These are phyloP conservation scores for Malacosoma neustria DNA, from an alignment of 2,888 invertebrate genomes.

Conservation along the genomic window DNA sequence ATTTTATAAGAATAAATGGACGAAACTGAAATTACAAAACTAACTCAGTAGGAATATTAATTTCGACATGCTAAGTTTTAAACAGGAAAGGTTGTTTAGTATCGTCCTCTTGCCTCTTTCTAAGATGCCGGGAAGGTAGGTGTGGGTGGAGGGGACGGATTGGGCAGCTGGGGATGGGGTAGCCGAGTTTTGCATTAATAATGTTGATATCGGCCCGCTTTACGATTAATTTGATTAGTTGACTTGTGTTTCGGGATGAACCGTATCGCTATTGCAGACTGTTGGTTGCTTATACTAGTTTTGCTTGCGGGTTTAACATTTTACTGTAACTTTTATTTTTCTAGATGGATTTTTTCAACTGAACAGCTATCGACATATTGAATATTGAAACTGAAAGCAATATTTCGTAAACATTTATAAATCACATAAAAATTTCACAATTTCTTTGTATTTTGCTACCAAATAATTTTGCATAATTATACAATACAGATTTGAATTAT, in stretches of 20 bases:
- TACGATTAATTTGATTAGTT: slow-evolving; percentile 71
- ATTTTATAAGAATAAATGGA: too few species aligned
- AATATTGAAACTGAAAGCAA: too few species aligned
- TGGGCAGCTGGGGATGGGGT: slow-evolving; percentile 25
- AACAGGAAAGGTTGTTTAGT: slow-evolving; percentile 12
- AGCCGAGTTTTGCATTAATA: slow-evolving; percentile 68
- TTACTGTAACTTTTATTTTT: too few species aligned
- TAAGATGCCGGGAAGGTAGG: slow-evolving; percentile 31
- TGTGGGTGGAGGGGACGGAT: slow-evolving; percentile 16
- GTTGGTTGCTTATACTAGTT: neutral
- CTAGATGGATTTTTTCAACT: too few species aligned
- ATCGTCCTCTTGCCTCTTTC: slow-evolving; percentile 47
- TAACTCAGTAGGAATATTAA: neutral
- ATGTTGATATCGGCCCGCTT: slow-evolving; percentile 67
- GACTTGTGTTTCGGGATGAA: slow-evolving; percentile 5
- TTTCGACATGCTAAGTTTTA: neutral
- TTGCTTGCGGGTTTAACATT: neutral
- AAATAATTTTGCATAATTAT: too few species aligned
- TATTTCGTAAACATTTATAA: too few species aligned
- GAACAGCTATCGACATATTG: too few species aligned
- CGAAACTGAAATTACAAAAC: neutral
- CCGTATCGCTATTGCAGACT: neutral
- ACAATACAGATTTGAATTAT: too few species aligned
- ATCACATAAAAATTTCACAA: too few species aligned
- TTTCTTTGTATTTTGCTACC: too few species aligned